Evolutionary conservation across 2,888 invertebrate species (phyloP).

Genomic region (Athalia circularis): DNA sequence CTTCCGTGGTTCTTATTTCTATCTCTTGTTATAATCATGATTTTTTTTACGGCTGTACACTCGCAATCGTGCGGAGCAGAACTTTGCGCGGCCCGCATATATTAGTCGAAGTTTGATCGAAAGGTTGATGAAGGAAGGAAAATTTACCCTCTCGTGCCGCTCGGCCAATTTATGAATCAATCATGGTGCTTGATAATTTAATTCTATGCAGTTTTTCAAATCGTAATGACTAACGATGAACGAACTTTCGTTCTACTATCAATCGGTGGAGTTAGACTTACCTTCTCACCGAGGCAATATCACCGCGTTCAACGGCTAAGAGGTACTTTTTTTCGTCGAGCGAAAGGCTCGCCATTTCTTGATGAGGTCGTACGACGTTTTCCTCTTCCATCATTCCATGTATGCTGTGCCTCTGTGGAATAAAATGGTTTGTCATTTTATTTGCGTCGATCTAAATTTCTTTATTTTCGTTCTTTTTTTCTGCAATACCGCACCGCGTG

Average conservation of each 20-base stretch:
- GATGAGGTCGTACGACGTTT: slow-evolving; percentile 91
- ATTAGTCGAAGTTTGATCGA: not conserved
- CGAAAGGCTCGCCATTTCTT: slow-evolving; percentile 88
- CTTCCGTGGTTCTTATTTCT: slow-evolving; percentile 2
- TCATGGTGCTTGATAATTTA: not conserved
- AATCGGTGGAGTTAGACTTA: slow-evolving; percentile 68
- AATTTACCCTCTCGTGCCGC: not conserved
- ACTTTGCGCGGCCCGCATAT: not conserved
- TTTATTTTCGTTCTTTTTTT: not conserved
- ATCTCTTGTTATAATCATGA: not conserved
- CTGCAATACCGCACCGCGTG: too few relatives aligned
- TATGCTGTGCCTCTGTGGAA: slow-evolving; percentile 86
- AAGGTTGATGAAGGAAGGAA: not conserved
- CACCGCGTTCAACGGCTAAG: slow-evolving; percentile 95
- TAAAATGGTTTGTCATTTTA: slow-evolving; percentile 29
- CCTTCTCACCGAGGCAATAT: slow-evolving; percentile 94
- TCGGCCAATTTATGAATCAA: not conserved
- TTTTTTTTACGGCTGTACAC: too few relatives aligned
- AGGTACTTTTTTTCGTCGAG: slow-evolving; percentile 96
- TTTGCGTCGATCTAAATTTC: not conserved
- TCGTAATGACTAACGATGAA: not conserved
- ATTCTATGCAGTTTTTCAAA: not conserved
- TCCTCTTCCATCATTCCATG: slow-evolving; percentile 95
- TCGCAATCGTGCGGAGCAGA: too few relatives aligned
- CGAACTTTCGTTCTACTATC: too few relatives aligned